A percentile compares a stretch with the other conserved stretches of the same genome.
phyloP scores from a whole-genome alignment of 2,113 vertebrate genomes.

The Acanthisitta chloris region DNA sequence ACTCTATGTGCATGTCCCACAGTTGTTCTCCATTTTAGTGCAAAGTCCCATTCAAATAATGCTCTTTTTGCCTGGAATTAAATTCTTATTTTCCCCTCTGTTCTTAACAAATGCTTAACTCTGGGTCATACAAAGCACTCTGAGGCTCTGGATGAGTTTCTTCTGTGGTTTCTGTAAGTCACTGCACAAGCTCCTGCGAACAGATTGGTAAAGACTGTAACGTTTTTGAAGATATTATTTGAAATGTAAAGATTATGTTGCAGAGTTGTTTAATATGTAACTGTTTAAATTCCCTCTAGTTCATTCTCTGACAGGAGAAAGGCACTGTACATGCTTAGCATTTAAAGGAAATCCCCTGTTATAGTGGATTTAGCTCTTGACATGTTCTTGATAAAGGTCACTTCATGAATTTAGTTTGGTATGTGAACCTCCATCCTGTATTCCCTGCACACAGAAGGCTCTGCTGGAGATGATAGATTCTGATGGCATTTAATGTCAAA shows the following conservation, averaged over 20 bases:
- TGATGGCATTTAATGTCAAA: not conserved
- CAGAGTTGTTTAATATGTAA: not conserved
- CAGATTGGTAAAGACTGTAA: not conserved
- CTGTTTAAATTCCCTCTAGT: not conserved
- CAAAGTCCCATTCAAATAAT: not conserved
- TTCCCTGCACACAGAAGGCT: not conserved
- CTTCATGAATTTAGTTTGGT: not conserved
- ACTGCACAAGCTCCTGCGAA: not conserved
- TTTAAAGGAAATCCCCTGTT: not conserved
- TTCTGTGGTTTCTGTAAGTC: not conserved
- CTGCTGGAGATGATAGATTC: not conserved
- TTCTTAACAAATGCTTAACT: not conserved
- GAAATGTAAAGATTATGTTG: not conserved
- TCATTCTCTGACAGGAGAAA: not conserved
- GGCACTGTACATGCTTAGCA: not conserved
- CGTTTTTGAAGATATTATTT: not conserved
- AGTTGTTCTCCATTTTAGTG: not conserved
- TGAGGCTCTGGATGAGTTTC: not conserved
- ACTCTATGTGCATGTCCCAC: not conserved
- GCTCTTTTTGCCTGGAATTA: not conserved
- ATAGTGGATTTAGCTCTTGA: not conserved
- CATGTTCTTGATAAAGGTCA: not conserved
- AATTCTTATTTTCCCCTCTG: not conserved
- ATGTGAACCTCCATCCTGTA: not conserved
- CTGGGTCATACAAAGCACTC: not conserved